Conservation (phyloP, 2,797 vertebrate genomes). For the Alosa sapidissima region DNA sequence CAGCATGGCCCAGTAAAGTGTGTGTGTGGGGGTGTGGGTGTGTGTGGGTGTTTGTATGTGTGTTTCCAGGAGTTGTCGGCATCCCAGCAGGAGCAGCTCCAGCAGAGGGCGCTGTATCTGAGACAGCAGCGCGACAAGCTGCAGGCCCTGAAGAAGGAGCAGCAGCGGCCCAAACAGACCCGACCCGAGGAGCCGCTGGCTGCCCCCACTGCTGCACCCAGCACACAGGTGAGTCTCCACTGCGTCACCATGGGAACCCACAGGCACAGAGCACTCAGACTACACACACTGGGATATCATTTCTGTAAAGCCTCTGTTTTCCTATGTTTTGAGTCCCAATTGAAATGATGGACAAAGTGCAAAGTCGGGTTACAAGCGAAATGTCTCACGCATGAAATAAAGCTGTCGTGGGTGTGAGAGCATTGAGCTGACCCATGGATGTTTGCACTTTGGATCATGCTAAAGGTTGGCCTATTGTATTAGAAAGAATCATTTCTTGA, state of each 20-base stretch:
- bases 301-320: no score
- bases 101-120: slow-evolving; percentile 89
- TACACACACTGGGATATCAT: no score
- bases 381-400: no score
- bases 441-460: no score
- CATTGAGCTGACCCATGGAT: no score
- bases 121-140: slow-evolving; percentile 90
- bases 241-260: not conserved
- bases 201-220: slow-evolving; percentile 45
- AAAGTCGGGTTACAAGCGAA: no score
- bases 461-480: no score
- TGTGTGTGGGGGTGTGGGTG: slow-evolving; percentile 27
- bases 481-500: not conserved
- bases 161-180: slow-evolving; percentile 69
- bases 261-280: not conserved
- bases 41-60: slow-evolving; percentile 19
- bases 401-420: no score
- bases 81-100: slow-evolving; percentile 84
- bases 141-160: slow-evolving; percentile 85
- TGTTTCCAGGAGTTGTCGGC: slow-evolving; percentile 77
- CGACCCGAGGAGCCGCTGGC: slow-evolving; percentile 49
- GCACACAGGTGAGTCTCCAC: slow-evolving; percentile 46
- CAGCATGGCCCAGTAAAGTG: not conserved
- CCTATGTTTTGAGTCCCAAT: no score
- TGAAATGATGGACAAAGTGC: no score